Evolutionary conservation across 2,888 invertebrate species (phyloP).

Genomic region (Eulithis prunata): DNA sequence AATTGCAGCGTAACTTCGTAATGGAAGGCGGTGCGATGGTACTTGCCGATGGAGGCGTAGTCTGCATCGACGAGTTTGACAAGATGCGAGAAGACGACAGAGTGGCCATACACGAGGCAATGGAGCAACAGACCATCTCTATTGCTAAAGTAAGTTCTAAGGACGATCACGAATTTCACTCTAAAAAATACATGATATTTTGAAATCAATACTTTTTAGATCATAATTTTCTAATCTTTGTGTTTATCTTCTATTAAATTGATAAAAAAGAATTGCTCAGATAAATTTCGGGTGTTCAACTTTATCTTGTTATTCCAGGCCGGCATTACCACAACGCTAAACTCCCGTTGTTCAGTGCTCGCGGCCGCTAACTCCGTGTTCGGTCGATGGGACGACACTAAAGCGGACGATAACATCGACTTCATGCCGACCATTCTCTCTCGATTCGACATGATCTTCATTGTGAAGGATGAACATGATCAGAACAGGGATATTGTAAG

Average conservation of each 20-base stretch:
- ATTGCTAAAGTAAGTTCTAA: slow-evolving; percentile 91
- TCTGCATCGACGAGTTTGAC: slow-evolving; percentile 99
- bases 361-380: slow-evolving; percentile 99
- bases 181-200: too few species aligned
- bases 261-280: too few species aligned
- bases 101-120: slow-evolving; percentile 99
- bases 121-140: slow-evolving; percentile 99
- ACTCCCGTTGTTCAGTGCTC: slow-evolving; percentile 99
- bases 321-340: slow-evolving; percentile 99
- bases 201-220: too few species aligned
- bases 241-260: too few species aligned
- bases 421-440: slow-evolving; percentile 99
- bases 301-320: slow-evolving; percentile 83
- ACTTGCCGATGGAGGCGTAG: slow-evolving; percentile 98
- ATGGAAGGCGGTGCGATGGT: slow-evolving; percentile 99
- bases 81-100: slow-evolving; percentile 99
- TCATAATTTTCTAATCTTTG: too few species aligned
- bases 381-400: slow-evolving; percentile 99
- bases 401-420: slow-evolving; percentile 99
- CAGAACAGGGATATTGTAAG: slow-evolving; percentile 93
- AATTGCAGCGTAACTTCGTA: slow-evolving; percentile 93
- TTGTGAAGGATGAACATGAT: slow-evolving; percentile 98
- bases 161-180: too few species aligned
- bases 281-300: background rate
- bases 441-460: slow-evolving; percentile 99